A percentile compares a stretch with the other conserved stretches of the same genome.
phyloP scores from a whole-genome alignment of 23 tunicate species.

The Phallusia fumigata region DNA sequence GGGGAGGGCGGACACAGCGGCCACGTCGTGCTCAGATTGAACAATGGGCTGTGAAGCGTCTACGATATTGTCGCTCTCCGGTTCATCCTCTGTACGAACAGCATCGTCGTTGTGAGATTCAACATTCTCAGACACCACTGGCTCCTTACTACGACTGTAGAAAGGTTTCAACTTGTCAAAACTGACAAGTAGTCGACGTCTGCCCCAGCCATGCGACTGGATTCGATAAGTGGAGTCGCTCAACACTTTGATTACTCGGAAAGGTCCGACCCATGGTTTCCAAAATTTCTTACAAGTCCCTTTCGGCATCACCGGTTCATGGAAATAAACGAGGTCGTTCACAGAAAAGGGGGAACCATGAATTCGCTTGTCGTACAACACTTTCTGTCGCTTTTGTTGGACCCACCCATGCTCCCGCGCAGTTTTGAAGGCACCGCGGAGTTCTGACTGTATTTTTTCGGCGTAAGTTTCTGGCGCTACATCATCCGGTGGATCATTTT shows the following conservation, averaged over 20 bases:
- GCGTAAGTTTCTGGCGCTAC: neutral
- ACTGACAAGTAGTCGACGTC: neutral
- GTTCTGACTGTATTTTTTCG: neutral
- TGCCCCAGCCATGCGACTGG: neutral
- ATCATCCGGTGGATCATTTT: neutral
- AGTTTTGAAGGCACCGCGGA: neutral
- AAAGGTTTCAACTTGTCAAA: neutral
- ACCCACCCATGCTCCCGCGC: neutral
- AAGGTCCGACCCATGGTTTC: neutral
- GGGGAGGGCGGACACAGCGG: too few relatives aligned
- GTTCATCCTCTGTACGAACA: too few relatives aligned
- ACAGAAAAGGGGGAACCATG: neutral
- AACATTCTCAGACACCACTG: too few relatives aligned
- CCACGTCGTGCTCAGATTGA: too few relatives aligned
- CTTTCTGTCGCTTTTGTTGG: neutral
- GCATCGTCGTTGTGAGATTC: too few relatives aligned
- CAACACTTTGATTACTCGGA: neutral
- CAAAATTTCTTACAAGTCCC: neutral
- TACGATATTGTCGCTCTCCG: too few relatives aligned
- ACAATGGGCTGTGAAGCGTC: too few relatives aligned
- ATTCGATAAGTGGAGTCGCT: neutral
- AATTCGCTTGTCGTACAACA: neutral
- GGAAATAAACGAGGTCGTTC: neutral
- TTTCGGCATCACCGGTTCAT: slow-evolving; percentile 5
- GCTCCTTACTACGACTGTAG: neutral